Evolutionary conservation across 2,113 vertebrate species (phyloP).

Genomic region (Antechinus stuartii): DNA sequence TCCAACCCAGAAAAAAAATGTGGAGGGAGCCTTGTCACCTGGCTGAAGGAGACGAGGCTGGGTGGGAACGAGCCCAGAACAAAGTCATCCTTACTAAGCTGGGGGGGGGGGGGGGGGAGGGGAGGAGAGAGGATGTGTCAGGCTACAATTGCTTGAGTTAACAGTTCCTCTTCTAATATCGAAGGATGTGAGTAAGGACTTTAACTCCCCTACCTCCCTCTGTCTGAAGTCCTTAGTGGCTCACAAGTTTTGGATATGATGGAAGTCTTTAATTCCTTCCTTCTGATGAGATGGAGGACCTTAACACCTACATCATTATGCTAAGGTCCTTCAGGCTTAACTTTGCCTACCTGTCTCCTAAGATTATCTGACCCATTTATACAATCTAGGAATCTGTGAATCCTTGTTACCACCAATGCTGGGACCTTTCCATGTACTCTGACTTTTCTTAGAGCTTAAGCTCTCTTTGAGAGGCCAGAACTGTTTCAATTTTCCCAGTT

Average conservation of each 20-base stretch:
- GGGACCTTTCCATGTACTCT: background rate
- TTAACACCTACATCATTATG: background rate
- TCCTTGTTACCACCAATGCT: background rate
- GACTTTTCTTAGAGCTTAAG: background rate
- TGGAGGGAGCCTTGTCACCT: background rate
- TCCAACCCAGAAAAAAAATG: background rate
- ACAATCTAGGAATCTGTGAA: background rate
- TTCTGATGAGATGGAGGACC: background rate
- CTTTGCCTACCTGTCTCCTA: background rate
- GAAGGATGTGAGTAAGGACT: background rate
- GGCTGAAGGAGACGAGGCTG: background rate
- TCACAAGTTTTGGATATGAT: background rate
- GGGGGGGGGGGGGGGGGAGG: too few species aligned
- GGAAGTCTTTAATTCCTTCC: background rate
- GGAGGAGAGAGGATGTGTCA: background rate
- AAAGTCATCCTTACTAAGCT: background rate
- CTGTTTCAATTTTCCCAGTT: background rate
- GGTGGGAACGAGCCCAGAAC: background rate
- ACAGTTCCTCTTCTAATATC: background rate
- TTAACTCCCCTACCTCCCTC: background rate
- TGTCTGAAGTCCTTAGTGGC: background rate
- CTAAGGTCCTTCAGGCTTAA: background rate
- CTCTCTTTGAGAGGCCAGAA: background rate
- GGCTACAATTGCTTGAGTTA: background rate
- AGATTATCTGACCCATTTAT: background rate